A percentile compares a stretch with the other conserved stretches of the same genome.
These are phyloP conservation scores for Tyria jacobaeae DNA, from an alignment of 2,888 invertebrate species.

Conservation along the genomic window DNA sequence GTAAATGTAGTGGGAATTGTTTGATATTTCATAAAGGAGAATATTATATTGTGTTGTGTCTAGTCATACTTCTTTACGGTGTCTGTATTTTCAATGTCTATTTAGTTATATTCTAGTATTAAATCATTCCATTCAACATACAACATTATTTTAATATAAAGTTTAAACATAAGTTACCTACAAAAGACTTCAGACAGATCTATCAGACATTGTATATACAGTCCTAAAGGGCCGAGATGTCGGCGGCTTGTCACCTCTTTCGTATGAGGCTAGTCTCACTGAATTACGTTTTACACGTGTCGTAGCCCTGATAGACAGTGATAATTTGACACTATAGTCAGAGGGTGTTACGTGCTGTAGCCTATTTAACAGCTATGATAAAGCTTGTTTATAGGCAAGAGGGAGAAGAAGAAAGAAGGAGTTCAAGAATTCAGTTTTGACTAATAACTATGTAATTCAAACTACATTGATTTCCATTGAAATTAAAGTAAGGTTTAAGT, in stretches of 20 bases:
- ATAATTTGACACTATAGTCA: no score
- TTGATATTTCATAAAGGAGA: constrained; percentile 33
- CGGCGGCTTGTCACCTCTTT: no score
- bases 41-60: constrained; percentile 21
- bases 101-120: neutral
- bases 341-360: neutral
- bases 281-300: neutral
- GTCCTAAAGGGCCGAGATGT: no score
- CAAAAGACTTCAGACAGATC: no score
- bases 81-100: neutral
- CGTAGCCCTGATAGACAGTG: no score
- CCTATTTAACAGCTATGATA: neutral
- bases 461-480: neutral
- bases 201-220: no score
- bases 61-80: constrained; percentile 7
- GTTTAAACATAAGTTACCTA: no score
- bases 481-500: neutral
- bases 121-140: no score
- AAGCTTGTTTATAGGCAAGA: neutral
- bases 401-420: neutral
- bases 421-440: neutral
- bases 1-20: constrained; percentile 25
- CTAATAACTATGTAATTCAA: neutral
- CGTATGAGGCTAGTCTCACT: no score
- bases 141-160: no score